Base-by-base conservation (phyloP, 1,140 invertebrate species). In the Coptotermes formosanus region DNA sequence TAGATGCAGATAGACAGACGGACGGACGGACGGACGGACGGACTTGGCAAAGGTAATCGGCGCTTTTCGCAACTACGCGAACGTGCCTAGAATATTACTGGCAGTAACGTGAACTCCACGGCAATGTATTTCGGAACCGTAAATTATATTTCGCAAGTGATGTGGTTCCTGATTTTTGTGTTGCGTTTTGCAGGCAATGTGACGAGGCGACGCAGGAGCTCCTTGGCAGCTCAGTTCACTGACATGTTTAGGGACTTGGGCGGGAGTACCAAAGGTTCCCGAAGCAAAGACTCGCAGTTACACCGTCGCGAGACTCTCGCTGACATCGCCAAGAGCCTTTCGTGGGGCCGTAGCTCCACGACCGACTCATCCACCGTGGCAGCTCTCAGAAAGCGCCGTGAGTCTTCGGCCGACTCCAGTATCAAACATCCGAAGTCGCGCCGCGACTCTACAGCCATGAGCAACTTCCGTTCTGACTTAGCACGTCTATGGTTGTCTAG, bases 171-270 rank as follows among this genome's bases (percentile, higher is more conserved):
- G 45, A 48, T 48, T 48, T 16, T 48, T 9, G 45, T 7, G 9
- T 48, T 16, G 0, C 3, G 1, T 55, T 1, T 55, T 88, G 88
- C 87, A 59, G 43, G 88, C 90, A 92, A 92, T 87, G 90, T 92
- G 85, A 93, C 95, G 83, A 93, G 95, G 52, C 14, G 52, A 19
- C 93, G 97, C 8, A 93, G 96, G 21, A 93, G 97, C 83, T 96
- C 95, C 87, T 97, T 96, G 21, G 89, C 97, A 84, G 96, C 97
- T 7, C 96, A 97, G 91, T 91, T 98, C 82, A 97, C 96, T 84
- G 97, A 97, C 90, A 96, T 97, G 87, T 90, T 97, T 75, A 93
- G 95, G 83, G 96, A 97, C 91, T 97, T 96, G 96, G 94, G 97
- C 85, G 94, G 95, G 83, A n/a, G 95, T 85, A n/a, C 85, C 0